Conservation (phyloP, 2,113 vertebrate species). For the Benitochromis conjunctus region DNA sequence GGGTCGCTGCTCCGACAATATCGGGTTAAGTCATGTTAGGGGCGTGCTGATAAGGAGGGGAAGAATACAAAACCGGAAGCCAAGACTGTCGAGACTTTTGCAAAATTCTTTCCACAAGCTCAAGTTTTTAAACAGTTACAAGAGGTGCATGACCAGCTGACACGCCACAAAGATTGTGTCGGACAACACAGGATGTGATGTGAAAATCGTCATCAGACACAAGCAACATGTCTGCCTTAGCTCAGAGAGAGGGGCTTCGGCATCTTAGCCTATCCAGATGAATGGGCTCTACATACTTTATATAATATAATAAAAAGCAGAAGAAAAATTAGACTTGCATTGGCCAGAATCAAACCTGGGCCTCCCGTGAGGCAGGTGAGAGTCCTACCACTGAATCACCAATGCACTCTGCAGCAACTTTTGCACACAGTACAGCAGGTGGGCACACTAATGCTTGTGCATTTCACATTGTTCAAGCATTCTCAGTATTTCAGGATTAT, state of each 20-base stretch:
- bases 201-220: not conserved
- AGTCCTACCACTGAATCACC: constrained; percentile 66
- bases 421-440: not conserved
- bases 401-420: not conserved
- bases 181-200: fast-evolving
- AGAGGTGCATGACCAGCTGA: not conserved
- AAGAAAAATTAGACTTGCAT: not conserved
- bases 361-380: constrained; percentile 52
- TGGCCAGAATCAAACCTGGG: not conserved
- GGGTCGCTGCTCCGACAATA: not conserved
- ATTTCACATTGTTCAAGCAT: not conserved
- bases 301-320: not conserved
- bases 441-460: fast-evolving
- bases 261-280: not conserved
- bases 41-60: not conserved
- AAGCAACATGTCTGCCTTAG: not conserved
- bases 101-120: not conserved
- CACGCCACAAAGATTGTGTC: not conserved
- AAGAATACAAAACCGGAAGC: not conserved
- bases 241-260: fast-evolving
- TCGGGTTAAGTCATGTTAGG: not conserved
- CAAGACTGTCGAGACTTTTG: not conserved
- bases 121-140: not conserved
- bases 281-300: not conserved
- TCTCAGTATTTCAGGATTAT: not conserved